Evolutionary conservation across 2,797 vertebrate genomes (phyloP), one percentile per base, ranked within the genome.

Genomic region (Melanotaenia boesemani): DNA sequence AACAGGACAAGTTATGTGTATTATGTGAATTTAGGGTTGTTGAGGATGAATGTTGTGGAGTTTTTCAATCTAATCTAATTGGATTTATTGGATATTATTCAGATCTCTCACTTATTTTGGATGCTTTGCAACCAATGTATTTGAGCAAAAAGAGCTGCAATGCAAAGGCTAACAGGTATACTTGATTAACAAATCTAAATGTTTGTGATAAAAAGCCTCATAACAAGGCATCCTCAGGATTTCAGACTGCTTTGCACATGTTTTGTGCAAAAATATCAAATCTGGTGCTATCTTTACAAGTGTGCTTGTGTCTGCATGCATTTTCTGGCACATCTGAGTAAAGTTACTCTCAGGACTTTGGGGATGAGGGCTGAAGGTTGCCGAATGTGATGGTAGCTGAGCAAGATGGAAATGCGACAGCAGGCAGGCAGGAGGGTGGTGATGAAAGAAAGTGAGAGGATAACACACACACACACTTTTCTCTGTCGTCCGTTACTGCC

Each of bases 401-500:
- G 74, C 44, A 22, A 18, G 59, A 62, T 83, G 66, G 81, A 87
- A 80, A 61, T 65, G 67, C 78, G 69, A 82, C 64, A 76, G 79
- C 70, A 74, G 66, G 82, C 58, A 54, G 55, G 34, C 74, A 64
- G 69, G 65, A 74, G 68, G 71, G 37, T 59, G 66, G 77, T 65
- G 84, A 87, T 88, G 87, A 91, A 86, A 89, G 85, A 82, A 83
- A 82, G 79, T 57, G 73, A 82, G 84, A 88, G 82, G 74, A 79
- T 74, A 74, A 71, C 76, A 66, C 52, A 71, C 63, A 62, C 72
- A 46, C 59, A 74, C 76, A 66, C 22, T 82, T 83, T 82, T 77
- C 80, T 76, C 81, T 73, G 80, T 84, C 66, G 82, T 92, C 86
- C 75, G 81, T 92, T 91, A 87, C 86, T 91, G 86, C 89, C 86